Evolutionary conservation across 2,113 vertebrate species (phyloP).

Genomic region (Alexandromys fortis): DNA sequence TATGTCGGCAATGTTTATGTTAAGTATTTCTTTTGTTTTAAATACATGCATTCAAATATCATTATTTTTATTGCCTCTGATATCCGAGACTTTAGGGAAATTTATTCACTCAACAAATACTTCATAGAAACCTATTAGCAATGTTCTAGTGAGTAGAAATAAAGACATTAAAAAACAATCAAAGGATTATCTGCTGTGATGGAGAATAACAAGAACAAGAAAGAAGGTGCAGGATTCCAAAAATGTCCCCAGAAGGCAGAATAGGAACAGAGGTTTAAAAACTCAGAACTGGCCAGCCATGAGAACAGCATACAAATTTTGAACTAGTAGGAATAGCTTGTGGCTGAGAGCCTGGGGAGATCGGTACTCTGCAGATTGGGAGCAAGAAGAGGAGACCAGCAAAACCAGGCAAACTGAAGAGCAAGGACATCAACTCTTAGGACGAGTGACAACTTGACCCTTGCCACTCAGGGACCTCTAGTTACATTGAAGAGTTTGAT

Average conservation of each 20-base stretch:
- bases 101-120: slow-evolving; percentile 10
- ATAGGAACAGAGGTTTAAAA: not conserved
- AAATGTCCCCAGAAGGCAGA: not conserved
- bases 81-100: slow-evolving; percentile 1
- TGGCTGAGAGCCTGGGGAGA: not conserved
- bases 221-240: not conserved
- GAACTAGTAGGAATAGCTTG: not conserved
- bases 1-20: slow-evolving; percentile 36
- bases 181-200: not conserved
- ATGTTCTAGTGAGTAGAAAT: not conserved
- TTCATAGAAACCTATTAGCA: not conserved
- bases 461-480: not conserved
- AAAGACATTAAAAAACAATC: not conserved
- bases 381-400: not conserved
- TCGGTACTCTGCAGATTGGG: not conserved
- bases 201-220: not conserved
- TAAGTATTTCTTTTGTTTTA: slow-evolving; percentile 28
- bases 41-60: not conserved
- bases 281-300: not conserved
- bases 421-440: fast-evolving
- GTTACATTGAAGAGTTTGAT: not conserved
- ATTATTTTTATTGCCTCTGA: slow-evolving; percentile 7
- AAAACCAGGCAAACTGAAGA: not conserved
- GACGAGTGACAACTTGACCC: not conserved
- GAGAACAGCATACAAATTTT: not conserved